Evolutionary conservation across 2,888 invertebrate genomes (phyloP).

Genomic region (Brachyptera risi): DNA sequence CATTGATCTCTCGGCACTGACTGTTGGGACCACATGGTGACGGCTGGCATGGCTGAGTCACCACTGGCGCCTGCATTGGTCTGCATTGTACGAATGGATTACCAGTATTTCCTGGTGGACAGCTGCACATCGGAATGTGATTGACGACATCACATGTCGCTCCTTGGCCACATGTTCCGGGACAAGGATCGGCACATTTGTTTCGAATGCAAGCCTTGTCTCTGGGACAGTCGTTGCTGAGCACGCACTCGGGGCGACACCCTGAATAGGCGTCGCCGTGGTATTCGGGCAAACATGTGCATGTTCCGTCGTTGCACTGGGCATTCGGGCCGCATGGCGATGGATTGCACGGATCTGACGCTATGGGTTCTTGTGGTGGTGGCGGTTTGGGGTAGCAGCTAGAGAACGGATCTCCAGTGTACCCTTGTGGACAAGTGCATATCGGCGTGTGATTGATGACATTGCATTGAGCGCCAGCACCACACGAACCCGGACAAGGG

Average conservation of each 20-base stretch:
- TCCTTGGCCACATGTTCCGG: slow-evolving; percentile 63
- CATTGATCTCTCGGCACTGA: slow-evolving; percentile 48
- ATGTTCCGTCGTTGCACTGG: slow-evolving; percentile 52
- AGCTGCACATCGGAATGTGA: slow-evolving; percentile 68
- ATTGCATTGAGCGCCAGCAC: slow-evolving; percentile 56
- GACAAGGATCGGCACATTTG: slow-evolving; percentile 67
- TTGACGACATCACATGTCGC: slow-evolving; percentile 69
- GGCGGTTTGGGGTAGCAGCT: slow-evolving; percentile 33
- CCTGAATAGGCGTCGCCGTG: slow-evolving; percentile 67
- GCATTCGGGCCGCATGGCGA: slow-evolving; percentile 42
- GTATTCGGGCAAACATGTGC: slow-evolving; percentile 67
- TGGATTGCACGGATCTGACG: slow-evolving; percentile 37
- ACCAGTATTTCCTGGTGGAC: slow-evolving; percentile 55
- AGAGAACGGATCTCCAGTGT: slow-evolving; percentile 40
- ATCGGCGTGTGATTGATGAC: slow-evolving; percentile 64
- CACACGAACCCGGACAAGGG: slow-evolving; percentile 78
- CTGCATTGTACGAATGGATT: slow-evolving; percentile 63
- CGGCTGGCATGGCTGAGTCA: slow-evolving; percentile 61
- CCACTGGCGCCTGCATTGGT: slow-evolving; percentile 47
- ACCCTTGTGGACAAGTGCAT: slow-evolving; percentile 37
- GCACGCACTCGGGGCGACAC: slow-evolving; percentile 66
- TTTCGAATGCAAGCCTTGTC: slow-evolving; percentile 62
- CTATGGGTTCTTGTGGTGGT: slow-evolving; percentile 26
- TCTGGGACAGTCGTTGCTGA: slow-evolving; percentile 61
- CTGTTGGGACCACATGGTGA: slow-evolving; percentile 50